Evolutionary conservation across 2,888 invertebrate species (phyloP), one percentile per base, ranked within the genome.

Genomic region (Meandrusa payeni): DNA sequence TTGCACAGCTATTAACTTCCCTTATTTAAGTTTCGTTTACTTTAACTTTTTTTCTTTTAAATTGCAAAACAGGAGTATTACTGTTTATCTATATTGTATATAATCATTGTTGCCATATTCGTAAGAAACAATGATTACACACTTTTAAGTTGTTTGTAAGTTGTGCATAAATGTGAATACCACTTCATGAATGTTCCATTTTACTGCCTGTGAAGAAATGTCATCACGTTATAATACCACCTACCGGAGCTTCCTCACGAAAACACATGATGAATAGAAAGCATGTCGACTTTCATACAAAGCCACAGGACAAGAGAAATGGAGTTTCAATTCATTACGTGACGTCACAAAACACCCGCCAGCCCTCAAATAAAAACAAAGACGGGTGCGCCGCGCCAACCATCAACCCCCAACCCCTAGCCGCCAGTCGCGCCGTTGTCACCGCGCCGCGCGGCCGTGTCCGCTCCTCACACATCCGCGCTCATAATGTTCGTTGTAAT

Each of bases 351-450:
- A 54, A 61, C 60, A 47, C 62, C 59, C 52, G 48, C 55, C 52
- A 51, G 52, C 54, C 57, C 61, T 46, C 47, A 29, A 49, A 50
- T 36, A 53, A 46, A 48, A 39, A 50, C 43, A 48, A 42, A 41
- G 52, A 48, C 48, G 46, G 37, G 47, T 45, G 46, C 50, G 45
- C 42, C 41, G 52, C 61, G 47, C 32, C 41, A 46, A 36, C 48
- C 47, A 42, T 37, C 54, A 41, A 45, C 47, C 50, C 29, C 47
- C 41, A 46, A 36, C 48, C 47, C 42, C 38, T 54, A 41, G 44
- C 47, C 50, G 27, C 47, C 85, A 86, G 75, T 89, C 83, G 76
- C 69, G 69, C 75, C 76, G 69, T 78, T 74, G 65, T 75, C 73
- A 50, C 60, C 70, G 76, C 64, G 69, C 62, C 64, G 77, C 57